Percentiles rank a stretch among this genome's conserved stretches.
Evolutionary conservation across 2,797 vertebrate genomes (phyloP).

Genomic region (Pseudocheirus occidentalis): DNA sequence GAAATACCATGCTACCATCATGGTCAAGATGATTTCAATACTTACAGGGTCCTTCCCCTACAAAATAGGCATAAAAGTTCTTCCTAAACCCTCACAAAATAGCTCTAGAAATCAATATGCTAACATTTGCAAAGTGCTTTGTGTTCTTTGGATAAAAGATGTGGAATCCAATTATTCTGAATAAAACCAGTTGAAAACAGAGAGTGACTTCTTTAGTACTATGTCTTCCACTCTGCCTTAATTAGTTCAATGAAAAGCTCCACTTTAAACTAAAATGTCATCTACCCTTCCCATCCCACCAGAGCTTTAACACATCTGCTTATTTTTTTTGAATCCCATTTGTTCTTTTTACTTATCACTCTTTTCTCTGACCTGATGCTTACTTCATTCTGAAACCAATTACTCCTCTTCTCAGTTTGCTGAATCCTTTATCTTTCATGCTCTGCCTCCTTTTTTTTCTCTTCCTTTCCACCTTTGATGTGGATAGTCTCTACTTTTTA

Average conservation of each 20-base stretch:
- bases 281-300: background rate
- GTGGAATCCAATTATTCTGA: background rate
- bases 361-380: background rate
- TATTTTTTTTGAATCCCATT: background rate
- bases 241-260: background rate
- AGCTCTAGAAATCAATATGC: background rate
- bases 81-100: background rate
- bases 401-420: background rate
- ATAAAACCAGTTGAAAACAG: background rate
- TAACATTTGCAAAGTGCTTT: background rate
- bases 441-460: background rate
- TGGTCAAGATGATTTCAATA: background rate
- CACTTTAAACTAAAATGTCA: background rate
- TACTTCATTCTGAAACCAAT: conserved; percentile 20
- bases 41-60: background rate
- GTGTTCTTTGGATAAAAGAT: background rate
- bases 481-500: background rate
- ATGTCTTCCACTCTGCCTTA: background rate
- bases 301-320: background rate
- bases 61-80: background rate
- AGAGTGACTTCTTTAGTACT: background rate
- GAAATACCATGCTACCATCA: background rate
- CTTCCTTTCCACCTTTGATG: background rate
- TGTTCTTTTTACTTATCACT: background rate
- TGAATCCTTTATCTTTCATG: background rate